These are phyloP conservation scores for Tetrax tetrax DNA, from an alignment of 2,113 vertebrate species.

Conservation along the genomic window DNA sequence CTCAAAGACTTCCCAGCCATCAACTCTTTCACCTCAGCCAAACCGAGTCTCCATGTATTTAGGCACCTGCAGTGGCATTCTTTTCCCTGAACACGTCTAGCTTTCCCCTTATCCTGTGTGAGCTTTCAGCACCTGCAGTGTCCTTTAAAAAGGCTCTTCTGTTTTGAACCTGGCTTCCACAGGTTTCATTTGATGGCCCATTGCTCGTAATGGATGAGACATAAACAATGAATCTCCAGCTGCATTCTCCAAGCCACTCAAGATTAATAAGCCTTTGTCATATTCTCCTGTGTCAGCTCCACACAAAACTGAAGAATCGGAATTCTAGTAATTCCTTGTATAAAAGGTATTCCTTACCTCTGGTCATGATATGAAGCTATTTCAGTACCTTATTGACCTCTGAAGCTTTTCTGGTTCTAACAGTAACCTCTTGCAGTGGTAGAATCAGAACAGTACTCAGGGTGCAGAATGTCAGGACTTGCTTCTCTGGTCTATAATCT, in stretches of 20 bases:
- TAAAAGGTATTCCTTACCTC: neutral
- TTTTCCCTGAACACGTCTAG: neutral
- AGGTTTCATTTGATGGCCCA: neutral
- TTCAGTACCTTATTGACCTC: neutral
- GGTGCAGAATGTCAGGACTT: neutral
- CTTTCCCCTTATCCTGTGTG: neutral
- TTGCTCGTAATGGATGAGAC: neutral
- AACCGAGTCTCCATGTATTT: neutral
- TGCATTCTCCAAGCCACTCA: accelerated
- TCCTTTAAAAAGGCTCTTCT: neutral
- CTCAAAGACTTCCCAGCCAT: neutral
- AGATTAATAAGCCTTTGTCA: neutral
- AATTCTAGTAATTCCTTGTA: neutral
- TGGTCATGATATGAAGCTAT: neutral
- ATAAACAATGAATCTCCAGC: neutral
- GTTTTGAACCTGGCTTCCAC: neutral
- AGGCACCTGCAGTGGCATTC: neutral
- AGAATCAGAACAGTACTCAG: neutral
- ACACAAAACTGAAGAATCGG: neutral
- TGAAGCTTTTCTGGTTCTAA: neutral
- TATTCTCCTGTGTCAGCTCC: neutral
- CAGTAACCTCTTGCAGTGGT: neutral
- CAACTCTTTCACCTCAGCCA: neutral
- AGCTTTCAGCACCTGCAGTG: neutral
- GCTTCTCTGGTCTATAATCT: neutral